Conservation (phyloP, 64 coral and sea anemone genomes). For the Montipora cactus region DNA sequence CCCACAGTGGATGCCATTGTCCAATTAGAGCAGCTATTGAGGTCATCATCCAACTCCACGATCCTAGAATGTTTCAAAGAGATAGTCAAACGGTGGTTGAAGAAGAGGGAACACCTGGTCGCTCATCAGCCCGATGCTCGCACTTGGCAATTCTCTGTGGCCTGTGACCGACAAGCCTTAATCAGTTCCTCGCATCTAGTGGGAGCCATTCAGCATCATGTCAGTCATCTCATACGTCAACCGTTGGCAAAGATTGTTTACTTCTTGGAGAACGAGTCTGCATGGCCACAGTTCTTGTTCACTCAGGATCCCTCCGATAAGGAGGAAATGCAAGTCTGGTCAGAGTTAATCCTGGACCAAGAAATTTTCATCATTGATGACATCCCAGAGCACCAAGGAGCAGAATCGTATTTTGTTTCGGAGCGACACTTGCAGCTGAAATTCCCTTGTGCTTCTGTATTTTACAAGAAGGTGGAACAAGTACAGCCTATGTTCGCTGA, state of each 20-base stretch:
- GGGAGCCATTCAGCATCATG: constrained; percentile 76
- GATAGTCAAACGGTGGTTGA: constrained; percentile 58
- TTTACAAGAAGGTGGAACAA: constrained; percentile 71
- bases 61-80: constrained; percentile 62
- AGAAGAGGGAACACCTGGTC: not conserved
- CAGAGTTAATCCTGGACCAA: constrained; percentile 47
- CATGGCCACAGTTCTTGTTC: constrained; percentile 39
- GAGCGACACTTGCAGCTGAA: constrained; percentile 51
- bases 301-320: not conserved
- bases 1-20: constrained; percentile 46
- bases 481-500: constrained; percentile 76
- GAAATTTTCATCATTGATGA: constrained; percentile 46
- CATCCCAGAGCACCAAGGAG: constrained; percentile 66
- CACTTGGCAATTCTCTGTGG: constrained; percentile 78
- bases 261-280: constrained; percentile 83
- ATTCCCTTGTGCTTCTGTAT: constrained; percentile 68
- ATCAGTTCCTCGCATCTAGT: constrained; percentile 83
- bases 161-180: constrained; percentile 82
- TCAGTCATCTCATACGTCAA: constrained; percentile 73
- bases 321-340: constrained; percentile 52
- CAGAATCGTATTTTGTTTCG: constrained; percentile 63
- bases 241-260: constrained; percentile 83
- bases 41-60: not conserved
- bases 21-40: constrained; percentile 32
- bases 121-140: not conserved